phyloP scores from a whole-genome alignment of 1,140 invertebrate genomes.

The Philopotamus ludificatus region DNA sequence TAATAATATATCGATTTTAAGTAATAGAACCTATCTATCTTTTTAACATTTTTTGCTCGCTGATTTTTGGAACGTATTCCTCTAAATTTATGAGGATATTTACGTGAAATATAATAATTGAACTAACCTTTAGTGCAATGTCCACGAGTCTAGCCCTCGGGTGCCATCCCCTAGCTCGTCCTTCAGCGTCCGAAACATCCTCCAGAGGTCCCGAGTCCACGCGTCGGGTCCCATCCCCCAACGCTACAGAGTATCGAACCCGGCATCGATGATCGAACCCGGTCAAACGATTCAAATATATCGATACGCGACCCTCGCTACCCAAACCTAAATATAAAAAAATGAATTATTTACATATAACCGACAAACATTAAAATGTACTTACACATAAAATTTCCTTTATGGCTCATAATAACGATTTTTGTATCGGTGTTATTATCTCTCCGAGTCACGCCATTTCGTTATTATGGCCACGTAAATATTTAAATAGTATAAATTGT shows the following conservation, averaged over 20 bases:
- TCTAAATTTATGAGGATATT: neutral
- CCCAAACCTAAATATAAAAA: conserved; percentile 38
- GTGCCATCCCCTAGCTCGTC: conserved; percentile 72
- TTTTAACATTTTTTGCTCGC: no score
- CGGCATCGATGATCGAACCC: conserved; percentile 81
- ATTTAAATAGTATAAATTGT: conserved; percentile 5
- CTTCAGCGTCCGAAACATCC: conserved; percentile 74
- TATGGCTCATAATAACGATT: neutral
- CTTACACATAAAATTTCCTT: neutral
- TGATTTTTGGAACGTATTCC: no score
- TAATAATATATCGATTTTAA: no score
- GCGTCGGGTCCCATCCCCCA: conserved; percentile 71
- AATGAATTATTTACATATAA: neutral
- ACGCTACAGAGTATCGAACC: conserved; percentile 69
- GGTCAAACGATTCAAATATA: conserved; percentile 73
- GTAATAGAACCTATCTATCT: no score
- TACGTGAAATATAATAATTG: neutral
- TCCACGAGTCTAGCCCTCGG: conserved; percentile 63
- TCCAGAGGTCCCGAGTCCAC: conserved; percentile 77
- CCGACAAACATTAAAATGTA: neutral
- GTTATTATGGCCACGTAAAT: conserved; percentile 8
- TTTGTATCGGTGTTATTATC: neutral
- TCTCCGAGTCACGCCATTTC: conserved; percentile 7
- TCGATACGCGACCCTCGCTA: conserved; percentile 57
- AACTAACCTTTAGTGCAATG: conserved; percentile 56